Base-by-base conservation (phyloP, 2,797 vertebrate species). In the Euphonia xanthogaster region DNA sequence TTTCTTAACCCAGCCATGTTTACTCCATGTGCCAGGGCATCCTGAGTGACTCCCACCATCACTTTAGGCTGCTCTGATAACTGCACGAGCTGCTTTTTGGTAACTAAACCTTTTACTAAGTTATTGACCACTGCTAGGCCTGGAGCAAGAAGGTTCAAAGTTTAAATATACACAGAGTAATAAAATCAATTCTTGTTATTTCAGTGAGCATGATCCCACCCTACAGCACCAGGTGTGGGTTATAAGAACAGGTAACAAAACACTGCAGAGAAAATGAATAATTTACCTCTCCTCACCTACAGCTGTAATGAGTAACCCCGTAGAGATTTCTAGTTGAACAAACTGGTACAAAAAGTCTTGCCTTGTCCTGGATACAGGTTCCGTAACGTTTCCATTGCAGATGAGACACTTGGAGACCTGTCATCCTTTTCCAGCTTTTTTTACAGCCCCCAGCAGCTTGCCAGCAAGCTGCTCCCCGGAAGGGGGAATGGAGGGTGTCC, bases 261-360 rank as follows among this genome's bases (percentile, higher is more conserved):
- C 8, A 74, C 48, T 48, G 73, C 50, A 35, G 60, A 90, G 54
- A 71, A 81, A 77, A 83, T 77, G 39, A 96, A 86, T 73, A 83
- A 91, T 77, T 93, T 31, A 91, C 76, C 35, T 65, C 22, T 35
- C 50, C 61, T 73, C 76, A 91, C 22, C 68, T 58, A 22, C 58
- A 73, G 70, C 47, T 66, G 37, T 55, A 78, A 51, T 2, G 12
- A 90, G 72, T 55, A 91, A 88, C 54, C 40, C 47, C 2, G 2
- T 10, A 75, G 17, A 68, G 76, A 94, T 68, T 93, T 75, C 88
- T 58, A 44, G 42, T 14, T 22, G 73, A 93, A 80, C 58, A 54
- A 90, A 72, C 11, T 13, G 3, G 0, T 39, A 72, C 72, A 75
- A 61, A 92, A 83, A 35, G 65, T 48, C 50, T 60, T n/a, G 35